These are phyloP conservation scores for Cyanistes caeruleus DNA, from an alignment of 2,113 vertebrate species.

Conservation along the genomic window DNA sequence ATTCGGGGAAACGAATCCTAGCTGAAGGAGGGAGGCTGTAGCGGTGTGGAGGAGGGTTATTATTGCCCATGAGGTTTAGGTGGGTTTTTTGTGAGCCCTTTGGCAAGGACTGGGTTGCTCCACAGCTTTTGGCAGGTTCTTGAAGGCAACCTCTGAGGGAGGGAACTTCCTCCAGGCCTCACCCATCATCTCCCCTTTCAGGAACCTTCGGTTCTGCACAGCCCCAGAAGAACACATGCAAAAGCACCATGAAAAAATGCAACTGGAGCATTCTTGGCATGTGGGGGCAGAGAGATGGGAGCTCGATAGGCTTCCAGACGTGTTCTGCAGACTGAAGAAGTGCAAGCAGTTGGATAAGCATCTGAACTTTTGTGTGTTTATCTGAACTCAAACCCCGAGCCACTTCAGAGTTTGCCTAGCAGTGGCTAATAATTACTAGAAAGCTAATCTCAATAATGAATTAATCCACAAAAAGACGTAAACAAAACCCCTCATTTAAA, in stretches of 20 bases:
- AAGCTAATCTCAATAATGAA: neutral
- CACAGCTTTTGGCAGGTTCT: neutral
- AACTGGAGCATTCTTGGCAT: slow-evolving; percentile 7
- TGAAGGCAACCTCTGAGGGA: neutral
- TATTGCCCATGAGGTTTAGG: neutral
- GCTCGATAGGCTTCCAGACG: neutral
- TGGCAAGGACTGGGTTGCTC: neutral
- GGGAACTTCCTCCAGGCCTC: neutral
- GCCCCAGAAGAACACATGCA: neutral
- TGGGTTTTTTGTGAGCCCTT: neutral
- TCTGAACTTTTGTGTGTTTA: slow-evolving; percentile 57
- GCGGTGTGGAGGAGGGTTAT: neutral
- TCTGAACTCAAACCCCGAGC: slow-evolving; percentile 13
- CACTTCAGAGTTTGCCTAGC: neutral
- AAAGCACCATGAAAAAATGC: neutral
- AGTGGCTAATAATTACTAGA: slow-evolving; percentile 38
- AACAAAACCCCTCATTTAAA: neutral
- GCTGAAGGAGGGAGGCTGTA: too few species aligned
- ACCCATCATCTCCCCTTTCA: neutral
- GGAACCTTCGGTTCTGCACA: neutral
- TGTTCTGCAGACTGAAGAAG: slow-evolving; percentile 17
- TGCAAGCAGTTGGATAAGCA: slow-evolving; percentile 46
- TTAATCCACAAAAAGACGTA: neutral
- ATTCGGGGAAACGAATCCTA: rapidly evolving
- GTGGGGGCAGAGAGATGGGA: slow-evolving; percentile 22